Conservation (phyloP, 1,140 invertebrate species). For the Drosophila lacteicornis region DNA sequence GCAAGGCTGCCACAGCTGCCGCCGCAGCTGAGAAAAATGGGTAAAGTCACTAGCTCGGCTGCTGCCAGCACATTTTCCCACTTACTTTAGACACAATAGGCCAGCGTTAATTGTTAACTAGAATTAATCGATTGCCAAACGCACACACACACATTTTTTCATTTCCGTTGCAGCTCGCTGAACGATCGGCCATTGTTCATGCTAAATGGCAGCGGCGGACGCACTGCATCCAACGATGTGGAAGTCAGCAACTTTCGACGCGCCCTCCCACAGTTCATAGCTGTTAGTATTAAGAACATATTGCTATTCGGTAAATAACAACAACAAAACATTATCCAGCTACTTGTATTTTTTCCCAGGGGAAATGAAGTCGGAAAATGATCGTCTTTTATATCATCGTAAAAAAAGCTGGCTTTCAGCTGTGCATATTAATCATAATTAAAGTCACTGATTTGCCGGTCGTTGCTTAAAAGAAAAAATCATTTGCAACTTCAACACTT, state of each 20-base stretch:
- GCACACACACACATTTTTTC: slow-evolving; percentile 22
- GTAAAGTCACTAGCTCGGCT: slow-evolving; percentile 48
- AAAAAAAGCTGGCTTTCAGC: background rate
- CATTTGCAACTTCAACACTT: background rate
- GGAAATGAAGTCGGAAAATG: slow-evolving; percentile 31
- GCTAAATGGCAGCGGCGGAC: slow-evolving; percentile 66
- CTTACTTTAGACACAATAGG: slow-evolving; percentile 21
- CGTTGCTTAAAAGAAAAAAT: background rate
- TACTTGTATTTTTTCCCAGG: slow-evolving; percentile 7
- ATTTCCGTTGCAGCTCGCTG: slow-evolving; percentile 52
- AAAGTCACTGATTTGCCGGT: background rate
- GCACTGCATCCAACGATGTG: slow-evolving; percentile 63
- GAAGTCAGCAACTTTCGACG: slow-evolving; percentile 85
- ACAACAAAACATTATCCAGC: slow-evolving; percentile 8
- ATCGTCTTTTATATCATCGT: background rate
- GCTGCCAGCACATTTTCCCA: slow-evolving; percentile 2
- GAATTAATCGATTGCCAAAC: slow-evolving; percentile 31
- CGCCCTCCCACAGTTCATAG: slow-evolving; percentile 87
- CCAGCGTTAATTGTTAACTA: slow-evolving; percentile 27
- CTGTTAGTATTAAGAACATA: slow-evolving; percentile 88
- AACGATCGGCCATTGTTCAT: slow-evolving; percentile 83
- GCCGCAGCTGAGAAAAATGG: slow-evolving; percentile 70
- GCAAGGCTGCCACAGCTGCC: slow-evolving; percentile 39
- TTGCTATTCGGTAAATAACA: slow-evolving; percentile 86
- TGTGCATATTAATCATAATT: slow-evolving; percentile 13